Percentiles rank a stretch among this genome's conserved stretches.
Conservation (phyloP, 2,113 vertebrate genomes). For the Tautogolabrus adspersus region DNA sequence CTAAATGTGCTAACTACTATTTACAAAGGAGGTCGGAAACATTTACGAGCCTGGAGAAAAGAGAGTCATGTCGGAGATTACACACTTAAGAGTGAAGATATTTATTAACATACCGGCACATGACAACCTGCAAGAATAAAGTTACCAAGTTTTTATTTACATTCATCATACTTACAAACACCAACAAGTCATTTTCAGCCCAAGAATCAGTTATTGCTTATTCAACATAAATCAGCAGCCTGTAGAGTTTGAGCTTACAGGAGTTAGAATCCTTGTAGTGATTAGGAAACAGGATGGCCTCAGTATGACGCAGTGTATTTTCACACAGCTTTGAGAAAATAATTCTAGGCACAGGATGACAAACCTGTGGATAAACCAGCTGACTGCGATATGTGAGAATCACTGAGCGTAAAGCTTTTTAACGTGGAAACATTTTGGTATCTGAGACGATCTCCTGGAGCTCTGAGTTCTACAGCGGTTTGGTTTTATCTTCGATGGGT, state of each 20-base stretch:
- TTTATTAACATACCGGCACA: background rate
- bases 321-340: constrained; percentile 32
- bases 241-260: constrained; percentile 48
- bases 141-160: constrained; percentile 75
- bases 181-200: constrained; percentile 30
- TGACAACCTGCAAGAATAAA: constrained; percentile 12
- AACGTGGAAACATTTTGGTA: constrained; percentile 35
- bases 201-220: constrained; percentile 60
- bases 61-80: too few species aligned
- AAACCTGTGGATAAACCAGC: constrained; percentile 13
- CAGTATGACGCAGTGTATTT: constrained; percentile 21
- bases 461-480: constrained; percentile 51
- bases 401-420: constrained; percentile 30
- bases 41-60: background rate
- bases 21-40: background rate
- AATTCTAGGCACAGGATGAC: constrained; percentile 33
- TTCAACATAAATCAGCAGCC: constrained; percentile 53
- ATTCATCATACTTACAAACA: constrained; percentile 64
- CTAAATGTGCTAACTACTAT: too few species aligned
- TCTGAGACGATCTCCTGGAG: constrained; percentile 34
- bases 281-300: constrained; percentile 22
- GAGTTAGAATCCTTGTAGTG: constrained; percentile 44
- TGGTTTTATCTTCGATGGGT: constrained; percentile 33
- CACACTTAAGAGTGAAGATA: too few species aligned
- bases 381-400: constrained; percentile 40